Base-by-base conservation (phyloP, 2,113 vertebrate genomes). In the Hipposideros armiger region DNA sequence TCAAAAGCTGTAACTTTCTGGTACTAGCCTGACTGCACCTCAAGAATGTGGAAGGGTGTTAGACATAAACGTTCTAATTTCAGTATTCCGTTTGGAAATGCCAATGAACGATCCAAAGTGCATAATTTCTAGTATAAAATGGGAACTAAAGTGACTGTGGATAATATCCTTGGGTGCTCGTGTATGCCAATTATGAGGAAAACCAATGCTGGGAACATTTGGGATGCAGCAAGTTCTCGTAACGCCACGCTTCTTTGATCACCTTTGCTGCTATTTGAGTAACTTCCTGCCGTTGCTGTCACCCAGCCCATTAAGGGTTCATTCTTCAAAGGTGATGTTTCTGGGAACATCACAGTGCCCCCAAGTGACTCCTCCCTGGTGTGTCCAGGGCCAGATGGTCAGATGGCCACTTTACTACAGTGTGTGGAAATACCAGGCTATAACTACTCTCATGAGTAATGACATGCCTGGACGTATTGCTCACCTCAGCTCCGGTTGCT, bases 311-410 rank as follows among this genome's bases (percentile, higher is more conserved):
- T 17, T n/a, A n/a, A 85, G 32, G 58, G 54, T 92, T 93, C 94
- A 91, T 84, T 94, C 69, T 96, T 95, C 92, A 95, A 85, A 95
- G 84, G 92, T 3, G 4, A 32, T 36, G 56, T 54, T 73, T 94
- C 93, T 97, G 96, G 81, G 88, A 95, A 85, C 7, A 9, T 47
- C 0, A 2, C 32, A 74, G 36, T 94, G 85, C 24, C 93, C 85
- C 45, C 1, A 28, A 66, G 62, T 90, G 88, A 92, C 92, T 92
- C 74, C 62, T 95, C 80, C 47, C 19, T 7, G 10, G 16, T 0
- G 5, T 69, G 78, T 74, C 50, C 50, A n/a, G 42, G 76, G 77
- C 66, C 91, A 95, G 92, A 62, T 77, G 91, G 52, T 80, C 82
- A 74, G 60, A 73, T 32, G 16, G 52, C 32, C 22, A 50, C 80